Conservation (phyloP, 2,888 invertebrate genomes). For the Chloromyia formosa region DNA sequence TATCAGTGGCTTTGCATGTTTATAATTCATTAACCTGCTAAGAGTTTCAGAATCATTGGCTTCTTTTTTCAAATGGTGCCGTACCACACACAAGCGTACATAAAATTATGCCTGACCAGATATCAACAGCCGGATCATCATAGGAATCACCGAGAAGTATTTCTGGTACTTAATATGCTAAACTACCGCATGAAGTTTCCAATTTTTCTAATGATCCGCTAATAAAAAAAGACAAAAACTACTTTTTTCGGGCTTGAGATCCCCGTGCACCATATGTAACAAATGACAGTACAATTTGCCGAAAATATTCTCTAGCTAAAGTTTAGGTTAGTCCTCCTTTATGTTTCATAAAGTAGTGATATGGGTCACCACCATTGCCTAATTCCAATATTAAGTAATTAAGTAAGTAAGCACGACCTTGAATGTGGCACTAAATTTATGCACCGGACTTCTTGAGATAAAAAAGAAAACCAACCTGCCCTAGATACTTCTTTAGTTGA, state of each 20-base stretch:
- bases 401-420: too few species aligned
- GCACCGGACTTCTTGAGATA: too few species aligned
- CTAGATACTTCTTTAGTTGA: too few species aligned
- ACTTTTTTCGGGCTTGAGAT: slow-evolving; percentile 99
- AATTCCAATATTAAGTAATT: too few species aligned
- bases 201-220: slow-evolving; percentile 95
- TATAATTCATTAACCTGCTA: slow-evolving; percentile 99
- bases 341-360: too few species aligned
- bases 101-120: slow-evolving; percentile 99
- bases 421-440: too few species aligned
- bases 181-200: slow-evolving; percentile 97
- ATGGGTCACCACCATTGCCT: too few species aligned
- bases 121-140: slow-evolving; percentile 98
- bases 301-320: too few species aligned
- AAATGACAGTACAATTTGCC: too few species aligned
- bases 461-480: too few species aligned
- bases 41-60: slow-evolving; percentile 99
- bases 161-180: slow-evolving; percentile 99
- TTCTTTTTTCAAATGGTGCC: slow-evolving; percentile 98
- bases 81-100: slow-evolving; percentile 98
- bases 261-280: too few species aligned
- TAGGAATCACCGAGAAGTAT: slow-evolving; percentile 98
- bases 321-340: too few species aligned
- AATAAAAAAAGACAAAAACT: slow-evolving; percentile 98
- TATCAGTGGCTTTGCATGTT: slow-evolving; percentile 94